Base-by-base conservation (phyloP, 1,140 invertebrate genomes). In the Trissolcus basalis region DNA sequence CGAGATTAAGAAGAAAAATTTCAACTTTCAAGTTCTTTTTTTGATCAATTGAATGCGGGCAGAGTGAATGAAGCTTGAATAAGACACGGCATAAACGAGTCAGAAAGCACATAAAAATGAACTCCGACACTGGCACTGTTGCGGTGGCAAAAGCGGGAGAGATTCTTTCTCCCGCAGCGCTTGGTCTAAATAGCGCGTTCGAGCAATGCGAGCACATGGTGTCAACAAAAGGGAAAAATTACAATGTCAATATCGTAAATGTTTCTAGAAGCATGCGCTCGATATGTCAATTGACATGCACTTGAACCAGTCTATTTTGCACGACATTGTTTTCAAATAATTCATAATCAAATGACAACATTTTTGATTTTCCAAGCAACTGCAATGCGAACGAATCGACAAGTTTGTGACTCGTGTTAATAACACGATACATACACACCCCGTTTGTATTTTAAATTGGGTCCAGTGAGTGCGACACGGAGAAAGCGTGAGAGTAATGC, bases 401-500 rank as follows among this genome's bases (percentile, higher is more conserved):
- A 68, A 63, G 12, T 68, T 69, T 61, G 74, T 61, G 74, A 71
- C 61, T 61, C 67, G 45, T 55, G 68, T 67, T 77, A 77, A 71
- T 71, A 77, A 67, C 74, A 53, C 45, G 54, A 74, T 67, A 65
- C 60, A 56, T 43, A 55, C 55, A 60, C 45, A 13, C 27, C 68
- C 47, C 48, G 51, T 76, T 70, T 61, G 58, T 69, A 60, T 58
- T 35, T 67, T 54, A 65, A 54, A 44, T 15, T 5, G 44, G 69
- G 60, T 59, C 60, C 69, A 48, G 49, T 63, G 51, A 47, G 44
- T 55, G 65, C 55, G 14, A 48, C 65, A 19, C 12, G 50, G 77
- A 79, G 72, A 79, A 79, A 79, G 77, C 77, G 77, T 79, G 77
- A 79, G 72, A 79, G 53, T 78, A 61, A 16, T 27, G 19, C 16